These are phyloP conservation scores for Acleris cristana DNA, from an alignment of 2,888 invertebrate genomes.

Conservation along the genomic window DNA sequence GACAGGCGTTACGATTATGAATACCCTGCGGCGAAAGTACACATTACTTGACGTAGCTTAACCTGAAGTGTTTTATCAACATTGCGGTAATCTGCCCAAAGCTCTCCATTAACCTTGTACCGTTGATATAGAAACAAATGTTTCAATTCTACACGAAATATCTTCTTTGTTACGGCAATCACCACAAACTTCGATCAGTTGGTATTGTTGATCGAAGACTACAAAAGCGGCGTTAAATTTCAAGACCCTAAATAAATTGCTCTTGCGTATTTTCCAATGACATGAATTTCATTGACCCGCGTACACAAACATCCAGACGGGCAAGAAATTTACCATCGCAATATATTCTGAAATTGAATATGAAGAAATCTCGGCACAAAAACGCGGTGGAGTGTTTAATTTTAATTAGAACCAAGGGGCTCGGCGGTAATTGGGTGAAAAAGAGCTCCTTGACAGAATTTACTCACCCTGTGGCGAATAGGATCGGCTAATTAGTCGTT, in stretches of 20 bases:
- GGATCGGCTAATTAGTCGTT: conserved; percentile 16
- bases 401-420: conserved; percentile 44
- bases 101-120: too few species aligned
- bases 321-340: background rate
- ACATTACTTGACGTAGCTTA: too few species aligned
- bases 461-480: conserved; percentile 29
- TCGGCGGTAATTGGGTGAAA: conserved; percentile 39
- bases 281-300: conserved; percentile 22
- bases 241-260: conserved; percentile 1
- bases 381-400: conserved; percentile 45
- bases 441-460: conserved; percentile 35
- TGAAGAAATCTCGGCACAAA: conserved; percentile 29
- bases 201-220: too few species aligned
- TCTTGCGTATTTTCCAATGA: conserved; percentile 16
- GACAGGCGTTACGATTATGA: too few species aligned
- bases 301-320: conserved; percentile 13
- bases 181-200: background rate
- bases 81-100: too few species aligned
- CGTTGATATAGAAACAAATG: too few species aligned
- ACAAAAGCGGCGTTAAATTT: conserved; percentile 10
- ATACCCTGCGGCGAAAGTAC: too few species aligned
- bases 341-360: conserved; percentile 7
- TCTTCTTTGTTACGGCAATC: background rate
- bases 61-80: too few species aligned
- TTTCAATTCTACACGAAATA: too few species aligned